A percentile compares a stretch with the other conserved stretches of the same genome.
Conservation (phyloP, 2,888 invertebrate genomes). For the Phragmatobia fuliginosa region DNA sequence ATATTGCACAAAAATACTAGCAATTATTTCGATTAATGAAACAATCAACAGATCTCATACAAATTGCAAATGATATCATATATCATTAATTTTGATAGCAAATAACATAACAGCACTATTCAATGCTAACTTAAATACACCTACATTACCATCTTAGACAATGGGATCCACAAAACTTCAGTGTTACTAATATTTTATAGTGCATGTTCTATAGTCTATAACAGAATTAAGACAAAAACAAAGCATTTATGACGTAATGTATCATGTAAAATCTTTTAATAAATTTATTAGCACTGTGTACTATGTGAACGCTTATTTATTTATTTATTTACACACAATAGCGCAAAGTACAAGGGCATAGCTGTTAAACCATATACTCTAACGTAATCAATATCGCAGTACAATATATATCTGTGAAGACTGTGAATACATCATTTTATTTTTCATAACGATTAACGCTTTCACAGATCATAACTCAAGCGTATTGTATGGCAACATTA, state of each 20-base stretch:
- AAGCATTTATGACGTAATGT: slow-evolving; percentile 31
- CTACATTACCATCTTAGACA: slow-evolving; percentile 27
- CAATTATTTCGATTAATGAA: slow-evolving; percentile 54
- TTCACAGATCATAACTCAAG: slow-evolving; percentile 56
- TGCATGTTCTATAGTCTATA: slow-evolving; percentile 2
- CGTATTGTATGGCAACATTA: slow-evolving; percentile 46
- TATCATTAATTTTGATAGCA: slow-evolving; percentile 74
- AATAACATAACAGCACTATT: slow-evolving; percentile 52
- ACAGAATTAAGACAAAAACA: slow-evolving; percentile 3
- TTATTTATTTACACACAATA: slow-evolving; percentile 63
- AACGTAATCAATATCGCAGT: slow-evolving; percentile 43
- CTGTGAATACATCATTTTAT: slow-evolving; percentile 48
- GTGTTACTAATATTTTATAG: slow-evolving; percentile 7
- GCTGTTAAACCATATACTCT: slow-evolving; percentile 37
- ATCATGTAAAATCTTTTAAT: background rate
- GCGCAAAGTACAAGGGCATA: slow-evolving; percentile 45
- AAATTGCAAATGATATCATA: slow-evolving; percentile 78
- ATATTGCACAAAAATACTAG: slow-evolving; percentile 74
- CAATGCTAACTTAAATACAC: slow-evolving; percentile 19
- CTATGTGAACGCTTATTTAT: slow-evolving; percentile 59
- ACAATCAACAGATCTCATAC: slow-evolving; percentile 66
- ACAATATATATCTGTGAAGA: slow-evolving; percentile 37
- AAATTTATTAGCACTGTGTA: slow-evolving; percentile 53
- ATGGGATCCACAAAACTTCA: slow-evolving; percentile 7
- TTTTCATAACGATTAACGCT: slow-evolving; percentile 50